phyloP scores from a whole-genome alignment of 2,888 invertebrate species.

The Trichacis sp. region DNA sequence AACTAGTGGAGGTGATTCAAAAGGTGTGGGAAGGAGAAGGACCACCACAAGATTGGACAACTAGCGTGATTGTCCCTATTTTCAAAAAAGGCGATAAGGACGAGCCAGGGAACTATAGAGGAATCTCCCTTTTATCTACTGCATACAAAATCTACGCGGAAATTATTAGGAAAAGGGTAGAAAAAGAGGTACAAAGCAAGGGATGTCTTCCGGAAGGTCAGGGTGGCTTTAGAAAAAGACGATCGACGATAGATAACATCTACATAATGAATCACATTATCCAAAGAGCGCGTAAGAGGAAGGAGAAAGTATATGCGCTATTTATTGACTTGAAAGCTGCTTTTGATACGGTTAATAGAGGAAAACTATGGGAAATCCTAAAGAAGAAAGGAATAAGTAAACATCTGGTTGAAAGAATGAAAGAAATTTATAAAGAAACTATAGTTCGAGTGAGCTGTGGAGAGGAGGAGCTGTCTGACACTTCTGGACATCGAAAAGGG shows the following conservation, averaged over 20 bases:
- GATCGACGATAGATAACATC: constrained; percentile 33
- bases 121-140: constrained; percentile 36
- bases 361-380: constrained; percentile 33
- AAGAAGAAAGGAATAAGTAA: constrained; percentile 5
- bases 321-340: constrained; percentile 44
- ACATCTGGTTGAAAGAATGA: constrained; percentile 15
- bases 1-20: neutral
- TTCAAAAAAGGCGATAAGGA: constrained; percentile 36
- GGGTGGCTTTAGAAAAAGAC: constrained; percentile 34
- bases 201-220: constrained; percentile 27
- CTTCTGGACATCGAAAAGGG: constrained; percentile 33
- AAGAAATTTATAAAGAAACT: constrained; percentile 24
- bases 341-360: constrained; percentile 39
- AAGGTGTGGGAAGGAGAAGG: constrained; percentile 29
- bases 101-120: constrained; percentile 35
- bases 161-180: constrained; percentile 32
- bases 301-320: constrained; percentile 16
- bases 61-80: constrained; percentile 28
- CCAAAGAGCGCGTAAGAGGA: constrained; percentile 7
- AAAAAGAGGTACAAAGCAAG: constrained; percentile 21
- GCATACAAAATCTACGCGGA: constrained; percentile 43
- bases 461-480: constrained; percentile 8
- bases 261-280: constrained; percentile 23
- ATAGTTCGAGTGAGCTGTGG: constrained; percentile 13
- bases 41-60: constrained; percentile 38